These are phyloP conservation scores for Tethya wilhelma DNA, from an alignment of 37 sponge, comb jelly and placozoan genomes.

Conservation along the genomic window DNA sequence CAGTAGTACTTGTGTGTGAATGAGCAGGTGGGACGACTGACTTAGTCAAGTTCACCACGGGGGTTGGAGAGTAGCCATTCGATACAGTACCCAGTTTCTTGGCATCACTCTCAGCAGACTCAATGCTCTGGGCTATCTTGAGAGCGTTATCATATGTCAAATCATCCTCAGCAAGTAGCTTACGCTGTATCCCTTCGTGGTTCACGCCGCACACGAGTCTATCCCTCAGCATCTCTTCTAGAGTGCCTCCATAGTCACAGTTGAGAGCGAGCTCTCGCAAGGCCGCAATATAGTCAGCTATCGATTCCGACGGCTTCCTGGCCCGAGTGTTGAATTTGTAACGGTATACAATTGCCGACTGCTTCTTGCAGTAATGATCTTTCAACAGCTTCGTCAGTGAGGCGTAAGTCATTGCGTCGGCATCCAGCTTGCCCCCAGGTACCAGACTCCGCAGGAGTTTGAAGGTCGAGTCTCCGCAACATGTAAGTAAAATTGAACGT, in stretches of 20 bases:
- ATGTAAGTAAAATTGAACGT: conserved; percentile 18
- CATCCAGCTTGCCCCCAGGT: neutral
- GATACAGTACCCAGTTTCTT: neutral
- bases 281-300: conserved; percentile 31
- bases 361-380: conserved; percentile 11
- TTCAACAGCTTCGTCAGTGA: conserved; percentile 1
- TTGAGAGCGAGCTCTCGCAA: conserved; percentile 15
- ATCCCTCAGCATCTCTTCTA: conserved; percentile 37
- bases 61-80: neutral
- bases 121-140: conserved; percentile 9
- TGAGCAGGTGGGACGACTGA: too few species aligned
- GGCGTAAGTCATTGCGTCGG: conserved; percentile 13
- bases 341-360: conserved; percentile 12
- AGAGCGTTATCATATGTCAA: conserved; percentile 25
- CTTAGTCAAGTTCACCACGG: too few species aligned
- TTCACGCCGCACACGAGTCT: conserved; percentile 23
- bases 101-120: conserved; percentile 16
- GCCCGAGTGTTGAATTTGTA: conserved; percentile 34
- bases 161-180: conserved; percentile 11
- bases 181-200: conserved; percentile 11
- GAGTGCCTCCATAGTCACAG: conserved; percentile 18
- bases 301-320: conserved; percentile 1
- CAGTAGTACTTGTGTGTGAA: too few species aligned
- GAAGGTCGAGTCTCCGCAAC: conserved; percentile 15
- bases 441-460: conserved; percentile 22